phyloP scores from a whole-genome alignment of 2,797 vertebrate species.

The Hirundo rustica region DNA sequence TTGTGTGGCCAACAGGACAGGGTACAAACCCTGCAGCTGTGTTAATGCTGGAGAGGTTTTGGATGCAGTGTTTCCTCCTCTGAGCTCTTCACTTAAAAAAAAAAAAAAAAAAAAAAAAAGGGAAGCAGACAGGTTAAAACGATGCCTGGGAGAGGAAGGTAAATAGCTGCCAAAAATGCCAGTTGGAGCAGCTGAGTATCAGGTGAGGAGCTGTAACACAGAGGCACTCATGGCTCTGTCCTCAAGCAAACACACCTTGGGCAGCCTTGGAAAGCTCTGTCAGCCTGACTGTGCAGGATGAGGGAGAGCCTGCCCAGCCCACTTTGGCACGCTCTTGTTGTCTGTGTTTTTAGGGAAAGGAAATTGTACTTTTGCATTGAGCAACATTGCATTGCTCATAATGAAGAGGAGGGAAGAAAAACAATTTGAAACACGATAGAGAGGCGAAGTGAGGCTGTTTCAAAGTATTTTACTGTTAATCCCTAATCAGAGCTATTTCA shows the following conservation, averaged over 20 bases:
- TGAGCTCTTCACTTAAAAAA: neutral
- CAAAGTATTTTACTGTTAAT: conserved; percentile 1
- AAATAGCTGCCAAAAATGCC: conserved; percentile 10
- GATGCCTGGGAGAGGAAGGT: neutral
- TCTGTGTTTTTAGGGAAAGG: conserved; percentile 16
- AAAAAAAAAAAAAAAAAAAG: neutral
- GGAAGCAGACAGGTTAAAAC: neutral
- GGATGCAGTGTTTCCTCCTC: neutral
- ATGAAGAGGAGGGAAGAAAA: conserved; percentile 38
- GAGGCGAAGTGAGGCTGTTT: neutral
- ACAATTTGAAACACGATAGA: neutral
- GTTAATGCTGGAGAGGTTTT: neutral
- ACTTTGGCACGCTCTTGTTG: neutral
- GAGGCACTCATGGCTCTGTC: neutral
- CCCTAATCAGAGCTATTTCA: conserved; percentile 22
- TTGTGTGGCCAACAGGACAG: neutral
- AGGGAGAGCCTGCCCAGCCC: neutral
- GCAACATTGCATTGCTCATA: conserved; percentile 32
- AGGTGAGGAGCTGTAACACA: conserved; percentile 14
- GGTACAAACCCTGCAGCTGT: neutral
- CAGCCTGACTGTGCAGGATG: neutral
- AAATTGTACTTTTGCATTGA: neutral
- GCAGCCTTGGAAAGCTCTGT: neutral
- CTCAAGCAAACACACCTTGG: neutral
- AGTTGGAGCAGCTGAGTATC: conserved; percentile 33